A percentile compares a stretch with the other conserved stretches of the same genome.
Evolutionary conservation across 2,113 vertebrate species (phyloP).

Genomic region (Xiphophorus hellerii): DNA sequence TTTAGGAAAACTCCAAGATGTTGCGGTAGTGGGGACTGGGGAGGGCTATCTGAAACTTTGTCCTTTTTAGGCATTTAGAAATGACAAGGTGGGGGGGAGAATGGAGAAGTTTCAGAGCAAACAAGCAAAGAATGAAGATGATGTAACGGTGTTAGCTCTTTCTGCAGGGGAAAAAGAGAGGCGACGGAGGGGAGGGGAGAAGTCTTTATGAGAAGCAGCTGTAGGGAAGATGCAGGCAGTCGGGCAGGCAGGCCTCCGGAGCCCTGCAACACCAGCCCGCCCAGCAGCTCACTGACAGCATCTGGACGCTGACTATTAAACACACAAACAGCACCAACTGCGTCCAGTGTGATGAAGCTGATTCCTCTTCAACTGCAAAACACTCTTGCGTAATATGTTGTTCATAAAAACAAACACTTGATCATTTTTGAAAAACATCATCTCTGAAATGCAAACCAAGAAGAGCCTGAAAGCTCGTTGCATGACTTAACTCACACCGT

Average conservation of each 20-base stretch:
- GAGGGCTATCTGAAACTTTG: constrained; percentile 47
- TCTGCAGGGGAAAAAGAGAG: constrained; percentile 61
- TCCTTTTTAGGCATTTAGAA: constrained; percentile 67
- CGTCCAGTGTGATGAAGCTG: constrained; percentile 3
- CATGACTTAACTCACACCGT: no score
- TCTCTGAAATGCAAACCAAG: background rate
- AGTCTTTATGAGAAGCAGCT: constrained; percentile 82
- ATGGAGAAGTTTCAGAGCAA: constrained; percentile 32
- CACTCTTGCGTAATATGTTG: background rate
- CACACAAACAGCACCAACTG: constrained; percentile 38
- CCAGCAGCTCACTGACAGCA: constrained; percentile 52
- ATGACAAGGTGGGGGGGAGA: constrained; percentile 43
- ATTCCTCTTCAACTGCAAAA: background rate
- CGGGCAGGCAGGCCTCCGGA: constrained; percentile 42
- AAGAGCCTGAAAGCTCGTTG: background rate
- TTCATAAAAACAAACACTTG: background rate
- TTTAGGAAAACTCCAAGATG: constrained; percentile 21
- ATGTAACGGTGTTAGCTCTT: constrained; percentile 76
- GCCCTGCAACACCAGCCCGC: constrained; percentile 31
- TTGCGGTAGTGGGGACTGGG: background rate
- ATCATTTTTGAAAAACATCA: background rate
- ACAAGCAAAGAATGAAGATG: constrained; percentile 63
- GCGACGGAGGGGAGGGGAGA: constrained; percentile 56
- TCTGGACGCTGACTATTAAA: constrained; percentile 14
- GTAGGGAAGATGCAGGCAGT: constrained; percentile 62